Evolutionary conservation across 2,888 invertebrate genomes (phyloP), one percentile per base, ranked within the genome.

Genomic region (Euphydryas editha): DNA sequence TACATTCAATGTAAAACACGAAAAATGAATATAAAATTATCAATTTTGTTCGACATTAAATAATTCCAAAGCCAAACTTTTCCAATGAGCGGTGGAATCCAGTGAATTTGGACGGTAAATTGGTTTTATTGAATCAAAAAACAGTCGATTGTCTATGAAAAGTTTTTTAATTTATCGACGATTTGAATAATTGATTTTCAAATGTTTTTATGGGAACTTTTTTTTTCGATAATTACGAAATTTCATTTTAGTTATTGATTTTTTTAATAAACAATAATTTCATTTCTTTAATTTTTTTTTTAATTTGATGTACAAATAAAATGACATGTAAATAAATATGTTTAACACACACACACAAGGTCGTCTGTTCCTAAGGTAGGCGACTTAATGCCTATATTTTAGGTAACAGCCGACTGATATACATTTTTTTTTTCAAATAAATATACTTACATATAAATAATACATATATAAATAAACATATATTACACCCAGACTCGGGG

Each of bases 171-270:
- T 61, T 51, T n/a, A 24, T 24, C 5, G 30, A 15, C 15, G 17
- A 21, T 54, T 61, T 61, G 54, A 55, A 61, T 61, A 55, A 61
- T 61, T 61, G 61, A 54, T 44, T 42, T 18, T 10, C 30, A 17
- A 36, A 54, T 44, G n/a, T 18, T 49, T 20, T 10, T 24, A 51
- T n/a, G n/a, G 7, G n/a, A 44, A 15, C 13, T 8, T 8, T 39
- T 39, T 39, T 39, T 44, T 44, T 15, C n/a, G n/a, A n/a, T 44
- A 2, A 44, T 44, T n/a, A n/a, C 1, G 13, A 8, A 17, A 8
- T 20, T 15, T 42, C 0, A 18, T 1, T 11, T 47, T 20, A 10
- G 20, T 18, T 47, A 2, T 47, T n/a, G 17, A 2, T 46, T 46
- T 5, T 17, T 20, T 44, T 3, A 6, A 44, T 44, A 44, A n/a